These are phyloP conservation scores for Heterodera schachtii DNA, from an alignment of 1,140 invertebrate species.

Conservation along the genomic window DNA sequence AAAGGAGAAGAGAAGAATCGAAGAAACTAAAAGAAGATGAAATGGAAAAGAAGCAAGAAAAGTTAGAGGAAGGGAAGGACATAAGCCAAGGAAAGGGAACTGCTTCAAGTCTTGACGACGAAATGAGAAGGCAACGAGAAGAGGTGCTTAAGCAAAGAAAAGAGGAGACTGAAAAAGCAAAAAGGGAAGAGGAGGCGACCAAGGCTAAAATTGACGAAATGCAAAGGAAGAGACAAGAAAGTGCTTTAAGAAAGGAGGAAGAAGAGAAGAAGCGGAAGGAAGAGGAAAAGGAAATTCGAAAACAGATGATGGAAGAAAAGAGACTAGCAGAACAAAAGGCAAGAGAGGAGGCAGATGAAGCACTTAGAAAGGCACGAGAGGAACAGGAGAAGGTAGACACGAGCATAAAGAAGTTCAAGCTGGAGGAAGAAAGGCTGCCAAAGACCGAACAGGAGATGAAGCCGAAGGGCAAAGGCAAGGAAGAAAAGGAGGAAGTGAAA, in stretches of 20 bases:
- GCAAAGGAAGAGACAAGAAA: neutral
- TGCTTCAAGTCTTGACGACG: neutral
- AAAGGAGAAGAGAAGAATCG: neutral
- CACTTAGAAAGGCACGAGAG: constrained; percentile 7
- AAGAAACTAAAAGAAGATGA: neutral
- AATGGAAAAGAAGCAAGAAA: neutral
- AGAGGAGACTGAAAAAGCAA: neutral
- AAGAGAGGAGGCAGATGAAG: constrained; percentile 15
- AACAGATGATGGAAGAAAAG: neutral
- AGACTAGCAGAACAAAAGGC: neutral
- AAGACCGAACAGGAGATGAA: neutral
- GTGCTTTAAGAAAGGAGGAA: constrained; percentile 2
- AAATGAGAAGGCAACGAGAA: constrained; percentile 11
- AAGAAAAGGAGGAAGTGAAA: neutral
- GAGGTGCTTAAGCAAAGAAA: neutral
- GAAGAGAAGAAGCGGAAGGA: neutral
- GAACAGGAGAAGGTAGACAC: neutral
- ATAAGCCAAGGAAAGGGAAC: neutral
- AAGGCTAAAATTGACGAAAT: constrained; percentile 20
- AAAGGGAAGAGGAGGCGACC: neutral
- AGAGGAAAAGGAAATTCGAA: neutral
- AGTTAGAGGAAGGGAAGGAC: neutral
- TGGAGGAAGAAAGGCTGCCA: constrained; percentile 6
- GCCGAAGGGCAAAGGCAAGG: neutral
- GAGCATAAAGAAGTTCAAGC: constrained; percentile 5